Evolutionary conservation across 2,888 invertebrate genomes (phyloP).

Genomic region (Drosophila recens): DNA sequence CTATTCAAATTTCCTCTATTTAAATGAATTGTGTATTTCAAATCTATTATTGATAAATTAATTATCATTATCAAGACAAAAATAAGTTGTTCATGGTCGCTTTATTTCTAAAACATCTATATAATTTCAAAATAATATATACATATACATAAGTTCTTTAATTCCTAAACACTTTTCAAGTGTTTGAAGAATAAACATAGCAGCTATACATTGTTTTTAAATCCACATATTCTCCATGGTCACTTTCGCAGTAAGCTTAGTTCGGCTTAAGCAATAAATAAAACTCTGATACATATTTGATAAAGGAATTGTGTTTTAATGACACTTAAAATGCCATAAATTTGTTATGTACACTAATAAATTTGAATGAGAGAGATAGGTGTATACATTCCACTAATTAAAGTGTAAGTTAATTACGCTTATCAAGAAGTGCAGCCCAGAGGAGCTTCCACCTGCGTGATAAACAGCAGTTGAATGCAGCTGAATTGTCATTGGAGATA

Average conservation of each 20-base stretch:
- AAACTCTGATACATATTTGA: constrained; percentile 4
- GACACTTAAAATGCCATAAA: constrained; percentile 3
- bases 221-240: background rate
- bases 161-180: background rate
- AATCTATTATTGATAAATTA: too few species aligned
- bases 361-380: background rate
- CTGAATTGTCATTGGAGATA: constrained; percentile 26
- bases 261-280: background rate
- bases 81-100: background rate
- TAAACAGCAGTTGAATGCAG: constrained; percentile 30
- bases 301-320: background rate
- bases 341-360: background rate
- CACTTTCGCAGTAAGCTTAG: background rate
- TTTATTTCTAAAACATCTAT: background rate
- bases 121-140: background rate
- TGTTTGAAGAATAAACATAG: background rate
- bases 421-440: constrained; percentile 31
- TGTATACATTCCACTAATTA: constrained; percentile 63
- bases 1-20: background rate
- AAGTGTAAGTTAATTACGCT: constrained; percentile 55
- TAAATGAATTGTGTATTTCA: background rate
- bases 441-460: constrained; percentile 40
- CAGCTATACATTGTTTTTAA: background rate
- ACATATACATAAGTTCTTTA: background rate
- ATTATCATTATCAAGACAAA: too few species aligned